Evolutionary conservation across 2,888 invertebrate species (phyloP).

Genomic region (Hymenopus coronatus): DNA sequence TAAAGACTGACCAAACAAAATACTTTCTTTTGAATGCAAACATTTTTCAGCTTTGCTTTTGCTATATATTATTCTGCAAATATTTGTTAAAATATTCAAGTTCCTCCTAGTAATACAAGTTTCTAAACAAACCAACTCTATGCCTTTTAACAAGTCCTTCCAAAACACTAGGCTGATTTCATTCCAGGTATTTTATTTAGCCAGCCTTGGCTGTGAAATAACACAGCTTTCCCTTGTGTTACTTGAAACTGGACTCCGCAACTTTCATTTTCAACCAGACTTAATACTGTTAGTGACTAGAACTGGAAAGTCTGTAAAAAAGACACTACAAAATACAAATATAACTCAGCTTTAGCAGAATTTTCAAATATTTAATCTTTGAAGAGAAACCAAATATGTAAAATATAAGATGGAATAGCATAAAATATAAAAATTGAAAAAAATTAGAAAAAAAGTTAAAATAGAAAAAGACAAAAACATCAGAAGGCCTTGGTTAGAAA

Average conservation of each 20-base stretch:
- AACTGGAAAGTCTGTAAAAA: neutral
- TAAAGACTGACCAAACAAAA: neutral
- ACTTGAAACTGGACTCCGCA: neutral
- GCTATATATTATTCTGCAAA: too few relatives aligned
- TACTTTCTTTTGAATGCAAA: neutral
- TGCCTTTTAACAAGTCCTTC: too few relatives aligned
- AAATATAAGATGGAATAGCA: neutral
- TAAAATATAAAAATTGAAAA: neutral
- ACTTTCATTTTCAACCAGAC: neutral
- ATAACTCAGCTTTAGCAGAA: neutral
- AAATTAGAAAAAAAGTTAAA: neutral
- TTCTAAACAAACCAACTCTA: too few relatives aligned
- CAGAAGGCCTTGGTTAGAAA: neutral
- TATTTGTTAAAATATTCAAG: too few relatives aligned
- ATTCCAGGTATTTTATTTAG: neutral
- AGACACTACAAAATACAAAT: neutral
- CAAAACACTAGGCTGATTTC: neutral
- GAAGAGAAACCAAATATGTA: neutral
- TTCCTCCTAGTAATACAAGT: too few relatives aligned
- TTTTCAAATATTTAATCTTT: neutral
- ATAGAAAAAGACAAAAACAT: neutral
- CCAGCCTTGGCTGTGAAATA: neutral
- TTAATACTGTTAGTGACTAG: neutral
- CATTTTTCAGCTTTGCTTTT: too few relatives aligned
- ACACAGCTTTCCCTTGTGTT: neutral